Conservation (phyloP, 2,797 vertebrate genomes). For the Bradypodion ventrale region DNA sequence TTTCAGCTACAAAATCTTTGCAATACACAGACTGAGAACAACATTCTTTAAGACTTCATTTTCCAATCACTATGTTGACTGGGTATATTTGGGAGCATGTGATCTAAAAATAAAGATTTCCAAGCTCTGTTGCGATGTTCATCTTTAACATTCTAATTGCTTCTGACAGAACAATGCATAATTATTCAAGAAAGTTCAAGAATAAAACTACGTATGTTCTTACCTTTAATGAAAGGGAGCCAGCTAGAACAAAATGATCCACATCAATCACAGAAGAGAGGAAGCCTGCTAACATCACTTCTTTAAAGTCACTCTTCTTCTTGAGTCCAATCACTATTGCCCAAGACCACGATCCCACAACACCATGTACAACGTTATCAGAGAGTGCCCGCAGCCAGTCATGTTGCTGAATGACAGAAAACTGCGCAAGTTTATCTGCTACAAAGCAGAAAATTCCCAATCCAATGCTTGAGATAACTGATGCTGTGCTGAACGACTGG, state of each 20-base stretch:
- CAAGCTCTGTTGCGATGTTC: neutral
- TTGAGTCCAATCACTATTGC: constrained; percentile 89
- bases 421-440: constrained; percentile 84
- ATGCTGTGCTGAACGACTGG: constrained; percentile 89
- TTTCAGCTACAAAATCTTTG: too few relatives aligned
- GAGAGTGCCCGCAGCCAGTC: constrained; percentile 87
- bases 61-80: neutral
- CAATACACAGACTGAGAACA: neutral
- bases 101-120: neutral
- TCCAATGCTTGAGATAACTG: constrained; percentile 86
- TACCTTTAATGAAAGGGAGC: constrained; percentile 92
- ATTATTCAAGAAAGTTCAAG: neutral
- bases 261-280: constrained; percentile 91
- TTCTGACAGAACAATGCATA: neutral
- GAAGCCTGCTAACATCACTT: constrained; percentile 89
- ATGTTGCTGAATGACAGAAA: constrained; percentile 84
- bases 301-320: constrained; percentile 91
- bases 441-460: constrained; percentile 89
- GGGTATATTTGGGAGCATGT: neutral
- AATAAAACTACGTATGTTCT: constrained; percentile 25
- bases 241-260: constrained; percentile 92
- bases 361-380: constrained; percentile 88
- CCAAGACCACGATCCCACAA: constrained; percentile 96
- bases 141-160: neutral
- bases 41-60: too few relatives aligned